Conservation (phyloP, 1,140 invertebrate genomes). For the Tenebrio molitor region DNA sequence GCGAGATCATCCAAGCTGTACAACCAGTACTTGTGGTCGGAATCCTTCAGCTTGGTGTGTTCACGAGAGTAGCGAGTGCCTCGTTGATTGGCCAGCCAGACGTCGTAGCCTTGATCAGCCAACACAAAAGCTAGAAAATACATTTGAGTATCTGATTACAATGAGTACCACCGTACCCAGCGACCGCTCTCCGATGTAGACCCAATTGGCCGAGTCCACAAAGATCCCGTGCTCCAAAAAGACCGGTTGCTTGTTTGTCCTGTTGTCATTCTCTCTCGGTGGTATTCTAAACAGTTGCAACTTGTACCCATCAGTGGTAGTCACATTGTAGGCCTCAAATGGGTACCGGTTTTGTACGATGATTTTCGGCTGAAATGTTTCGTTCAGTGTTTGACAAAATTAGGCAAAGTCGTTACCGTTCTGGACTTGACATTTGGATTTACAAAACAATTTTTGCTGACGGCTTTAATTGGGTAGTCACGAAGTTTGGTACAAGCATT, state of each 20-base stretch:
- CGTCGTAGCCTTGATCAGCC: no score
- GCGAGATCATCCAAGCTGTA: conserved; percentile 1
- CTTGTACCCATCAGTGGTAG: neutral
- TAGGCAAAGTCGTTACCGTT: neutral
- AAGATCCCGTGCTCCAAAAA: neutral
- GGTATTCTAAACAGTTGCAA: neutral
- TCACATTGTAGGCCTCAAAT: neutral
- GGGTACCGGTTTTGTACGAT: neutral
- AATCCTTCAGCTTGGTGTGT: neutral
- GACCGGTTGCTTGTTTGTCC: conserved; percentile 1
- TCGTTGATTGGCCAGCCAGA: no score
- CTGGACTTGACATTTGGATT: neutral
- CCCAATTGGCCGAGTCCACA: neutral
- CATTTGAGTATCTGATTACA: neutral
- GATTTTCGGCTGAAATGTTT: neutral
- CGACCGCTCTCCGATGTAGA: neutral
- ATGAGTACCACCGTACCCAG: neutral
- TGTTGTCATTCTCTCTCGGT: neutral
- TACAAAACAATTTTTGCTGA: neutral
- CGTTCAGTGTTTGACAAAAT: neutral
- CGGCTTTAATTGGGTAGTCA: neutral
- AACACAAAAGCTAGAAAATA: neutral
- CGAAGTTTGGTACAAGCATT: neutral
- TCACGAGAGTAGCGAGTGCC: no score
- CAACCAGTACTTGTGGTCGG: neutral